A percentile compares a stretch with the other conserved stretches of the same genome.
Conservation (phyloP, 2,113 vertebrate genomes). For the Lepus europaeus region DNA sequence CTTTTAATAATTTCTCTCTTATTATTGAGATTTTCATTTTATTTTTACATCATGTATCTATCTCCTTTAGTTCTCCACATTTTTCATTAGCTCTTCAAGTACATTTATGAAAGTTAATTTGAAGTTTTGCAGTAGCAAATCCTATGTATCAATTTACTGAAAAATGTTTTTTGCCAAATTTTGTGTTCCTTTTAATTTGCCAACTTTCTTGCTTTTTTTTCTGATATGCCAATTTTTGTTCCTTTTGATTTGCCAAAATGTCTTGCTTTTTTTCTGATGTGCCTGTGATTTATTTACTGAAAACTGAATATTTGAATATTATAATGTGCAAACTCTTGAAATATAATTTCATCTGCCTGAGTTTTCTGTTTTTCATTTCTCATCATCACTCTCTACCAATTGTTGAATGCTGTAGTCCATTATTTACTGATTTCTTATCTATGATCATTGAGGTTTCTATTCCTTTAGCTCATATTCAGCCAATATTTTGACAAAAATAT, state of each 20-base stretch:
- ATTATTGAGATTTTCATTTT: not conserved
- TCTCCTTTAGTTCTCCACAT: not conserved
- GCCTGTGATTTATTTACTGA: not conserved
- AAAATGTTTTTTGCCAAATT: not conserved
- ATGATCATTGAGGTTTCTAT: not conserved
- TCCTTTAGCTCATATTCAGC: not conserved
- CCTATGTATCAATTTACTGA: not conserved
- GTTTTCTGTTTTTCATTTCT: not conserved
- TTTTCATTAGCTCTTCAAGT: not conserved
- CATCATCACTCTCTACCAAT: no score
- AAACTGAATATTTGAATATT: not conserved
- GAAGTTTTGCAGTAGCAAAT: not conserved
- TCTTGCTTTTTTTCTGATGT: not conserved
- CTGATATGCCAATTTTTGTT: not conserved
- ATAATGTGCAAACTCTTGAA: not conserved
- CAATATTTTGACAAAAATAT: not conserved
- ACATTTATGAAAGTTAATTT: not conserved
- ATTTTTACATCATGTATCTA: not conserved
- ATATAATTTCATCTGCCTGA: not conserved
- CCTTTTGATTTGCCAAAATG: not conserved
- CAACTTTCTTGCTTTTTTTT: not conserved
- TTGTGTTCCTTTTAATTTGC: not conserved
- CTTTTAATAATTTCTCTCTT: not conserved
- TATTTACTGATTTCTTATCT: conserved; percentile 3
- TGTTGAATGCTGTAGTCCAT: not conserved